A percentile compares a stretch with the other conserved stretches of the same genome.
Evolutionary conservation across 2,888 invertebrate species (phyloP).

Genomic region (Malacosoma neustria): DNA sequence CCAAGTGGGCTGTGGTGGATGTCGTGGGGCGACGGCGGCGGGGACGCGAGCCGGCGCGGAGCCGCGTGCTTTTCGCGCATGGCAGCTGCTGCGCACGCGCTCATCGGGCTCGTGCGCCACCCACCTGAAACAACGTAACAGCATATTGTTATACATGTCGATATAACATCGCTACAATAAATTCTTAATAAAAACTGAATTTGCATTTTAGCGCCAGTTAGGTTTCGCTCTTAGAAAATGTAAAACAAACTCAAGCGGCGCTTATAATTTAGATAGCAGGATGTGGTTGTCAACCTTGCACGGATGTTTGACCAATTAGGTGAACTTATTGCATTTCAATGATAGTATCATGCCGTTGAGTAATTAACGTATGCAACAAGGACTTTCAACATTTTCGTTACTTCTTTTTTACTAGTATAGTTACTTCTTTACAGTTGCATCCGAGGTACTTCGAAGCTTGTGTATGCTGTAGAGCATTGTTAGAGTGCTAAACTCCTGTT

Average conservation of each 20-base stretch:
- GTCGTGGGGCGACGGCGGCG: conserved; percentile 56
- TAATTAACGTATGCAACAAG: background rate
- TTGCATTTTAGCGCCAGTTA: no score
- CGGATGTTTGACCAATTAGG: conserved; percentile 5
- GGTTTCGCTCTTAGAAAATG: background rate
- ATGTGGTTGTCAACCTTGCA: background rate
- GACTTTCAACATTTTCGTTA: no score
- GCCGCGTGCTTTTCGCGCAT: conserved; percentile 94
- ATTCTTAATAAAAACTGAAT: no score
- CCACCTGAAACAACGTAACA: conserved; percentile 54
- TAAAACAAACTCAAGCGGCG: background rate
- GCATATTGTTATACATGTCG: conserved; percentile 8
- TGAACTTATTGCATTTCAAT: background rate
- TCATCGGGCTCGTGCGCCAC: conserved; percentile 79
- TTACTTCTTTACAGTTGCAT: no score
- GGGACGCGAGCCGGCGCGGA: conserved; percentile 87
- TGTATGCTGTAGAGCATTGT: no score
- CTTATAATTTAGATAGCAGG: background rate
- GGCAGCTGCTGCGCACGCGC: conserved; percentile 82
- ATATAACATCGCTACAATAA: no score
- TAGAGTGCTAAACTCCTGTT: no score
- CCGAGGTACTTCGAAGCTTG: no score
- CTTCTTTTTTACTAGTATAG: no score
- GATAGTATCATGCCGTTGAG: background rate
- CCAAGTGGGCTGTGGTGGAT: conserved; percentile 69